phyloP scores from a whole-genome alignment of 2,888 invertebrate species.

The Limenitis camilla region DNA sequence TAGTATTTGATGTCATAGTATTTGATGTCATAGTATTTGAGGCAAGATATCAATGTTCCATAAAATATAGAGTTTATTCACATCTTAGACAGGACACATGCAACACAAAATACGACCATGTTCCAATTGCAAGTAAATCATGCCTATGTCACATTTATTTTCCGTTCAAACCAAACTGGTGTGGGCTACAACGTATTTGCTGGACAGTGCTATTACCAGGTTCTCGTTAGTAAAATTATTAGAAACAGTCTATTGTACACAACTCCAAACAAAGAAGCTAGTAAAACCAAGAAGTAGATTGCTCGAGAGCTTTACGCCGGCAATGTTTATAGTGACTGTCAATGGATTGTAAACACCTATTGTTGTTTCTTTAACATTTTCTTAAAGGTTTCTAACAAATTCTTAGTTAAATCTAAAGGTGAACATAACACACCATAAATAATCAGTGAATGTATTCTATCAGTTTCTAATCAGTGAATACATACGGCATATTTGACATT shows the following conservation, averaged over 20 bases:
- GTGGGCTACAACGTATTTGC: constrained; percentile 42
- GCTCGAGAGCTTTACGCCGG: constrained; percentile 40
- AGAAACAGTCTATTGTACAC: constrained; percentile 56
- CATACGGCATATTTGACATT: not conserved
- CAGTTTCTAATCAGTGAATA: not conserved
- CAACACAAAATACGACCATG: constrained; percentile 18
- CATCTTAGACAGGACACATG: not conserved
- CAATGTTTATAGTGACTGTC: constrained; percentile 35
- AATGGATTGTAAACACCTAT: constrained; percentile 15
- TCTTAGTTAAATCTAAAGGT: too few species aligned
- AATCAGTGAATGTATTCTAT: too few species aligned
- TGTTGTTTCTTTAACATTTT: too few species aligned
- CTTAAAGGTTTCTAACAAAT: too few species aligned
- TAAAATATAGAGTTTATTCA: not conserved
- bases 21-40: too few species aligned
- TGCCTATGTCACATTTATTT: constrained; percentile 35
- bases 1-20: too few species aligned
- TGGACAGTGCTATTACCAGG: constrained; percentile 22
- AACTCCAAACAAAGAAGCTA: constrained; percentile 59
- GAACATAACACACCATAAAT: too few species aligned
- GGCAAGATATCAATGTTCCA: not conserved
- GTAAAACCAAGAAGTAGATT: constrained; percentile 47
- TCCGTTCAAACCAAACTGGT: constrained; percentile 36
- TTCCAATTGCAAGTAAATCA: constrained; percentile 21
- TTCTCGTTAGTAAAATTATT: constrained; percentile 43